Base-by-base conservation (phyloP, 2,888 invertebrate species). In the Polydrusus cervinus region DNA sequence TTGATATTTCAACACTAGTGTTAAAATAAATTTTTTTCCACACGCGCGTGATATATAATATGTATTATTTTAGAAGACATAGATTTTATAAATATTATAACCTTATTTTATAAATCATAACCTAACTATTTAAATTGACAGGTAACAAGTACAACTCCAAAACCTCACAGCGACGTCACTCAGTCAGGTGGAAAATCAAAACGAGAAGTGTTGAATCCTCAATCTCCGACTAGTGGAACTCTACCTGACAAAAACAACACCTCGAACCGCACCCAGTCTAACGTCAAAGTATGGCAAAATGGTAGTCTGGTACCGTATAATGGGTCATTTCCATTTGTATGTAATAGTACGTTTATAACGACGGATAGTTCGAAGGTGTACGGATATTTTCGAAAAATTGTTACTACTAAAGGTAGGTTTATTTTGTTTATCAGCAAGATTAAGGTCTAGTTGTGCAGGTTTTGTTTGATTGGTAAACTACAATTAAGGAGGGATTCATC, bases 321-420 rank as follows among this genome's bases (percentile, higher is more conserved):
- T 75, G 81, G 78, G n/a, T 83, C 84, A 60, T 86, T 88, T 72
- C 89, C 90, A 6, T 89, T 87, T 79, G 84, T 90, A 53, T 93
- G 93, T 82, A 92, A 91, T 80, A 89, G 89, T 66, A 89, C 91
- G 9, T 86, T 89, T n/a, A 88, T 94, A 20, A 90, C 92, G 0
- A 89, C 90, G 47, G 92, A 93, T 83, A 87, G 90, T 2, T 90
- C 90, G 30, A 93, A 92, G 81, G 91, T 91, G 0, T 93, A 93
- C 84, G 96, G 96, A 9, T 92, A 92, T 83, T 96, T 94, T 83
- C 88, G 89, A 47, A 90, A 89, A 73, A 89, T 89, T 65, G 84
- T 96, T 66, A 87, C 89, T 64, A 91, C 93, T 0, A 92, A 92
- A 90, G 92, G 95, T 95, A 84, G 88, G 85, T 82, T 66, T 55